These are phyloP conservation scores for Resseliella maxima DNA, from an alignment of 2,888 invertebrate species.

Conservation along the genomic window DNA sequence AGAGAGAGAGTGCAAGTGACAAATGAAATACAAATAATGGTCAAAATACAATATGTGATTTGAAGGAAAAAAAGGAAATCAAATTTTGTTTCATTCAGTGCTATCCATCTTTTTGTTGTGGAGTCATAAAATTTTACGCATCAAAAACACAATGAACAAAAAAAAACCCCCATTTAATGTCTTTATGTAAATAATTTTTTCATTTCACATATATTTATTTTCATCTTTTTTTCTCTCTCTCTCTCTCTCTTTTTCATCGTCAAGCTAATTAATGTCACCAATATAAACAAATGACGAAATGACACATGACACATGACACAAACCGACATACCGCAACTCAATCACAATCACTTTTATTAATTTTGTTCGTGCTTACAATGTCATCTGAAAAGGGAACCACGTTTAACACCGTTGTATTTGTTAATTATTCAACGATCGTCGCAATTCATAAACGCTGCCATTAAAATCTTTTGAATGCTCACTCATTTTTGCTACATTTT, in stretches of 20 bases:
- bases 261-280: conserved; percentile 54
- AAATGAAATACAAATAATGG: neutral
- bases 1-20: no score
- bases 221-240: no score
- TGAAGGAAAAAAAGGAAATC: neutral
- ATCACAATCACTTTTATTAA: neutral
- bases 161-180: conserved; percentile 6
- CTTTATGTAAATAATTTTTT: conserved; percentile 2
- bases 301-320: conserved; percentile 5
- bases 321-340: conserved; percentile 2
- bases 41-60: no score
- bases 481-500: neutral
- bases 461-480: neutral
- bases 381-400: neutral
- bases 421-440: conserved; percentile 4
- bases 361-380: neutral
- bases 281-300: conserved; percentile 28
- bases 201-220: conserved; percentile 17
- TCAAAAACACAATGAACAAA: conserved; percentile 38
- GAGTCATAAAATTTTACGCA: conserved; percentile 24
- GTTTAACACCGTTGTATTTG: neutral
- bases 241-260: conserved; percentile 55
- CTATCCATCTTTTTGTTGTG: neutral
- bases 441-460: conserved; percentile 18
- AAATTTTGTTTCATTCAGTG: neutral